Evolutionary conservation across 2,888 invertebrate genomes (phyloP), one percentile per base, ranked within the genome.

Genomic region (Drosophila fungiperda): DNA sequence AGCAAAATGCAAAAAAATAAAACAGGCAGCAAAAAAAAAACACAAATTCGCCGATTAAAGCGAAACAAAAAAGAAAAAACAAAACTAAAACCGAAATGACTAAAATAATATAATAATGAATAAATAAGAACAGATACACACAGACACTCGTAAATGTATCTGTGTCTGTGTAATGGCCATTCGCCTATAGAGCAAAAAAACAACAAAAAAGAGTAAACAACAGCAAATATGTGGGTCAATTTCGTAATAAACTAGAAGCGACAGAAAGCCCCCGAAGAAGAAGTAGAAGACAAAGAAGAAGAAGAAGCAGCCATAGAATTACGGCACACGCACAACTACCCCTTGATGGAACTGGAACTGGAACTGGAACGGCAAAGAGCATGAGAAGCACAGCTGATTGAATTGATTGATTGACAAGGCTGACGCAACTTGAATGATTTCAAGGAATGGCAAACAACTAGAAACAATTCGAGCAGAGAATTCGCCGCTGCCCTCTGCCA

Each of bases 191-290:
- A 60, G 69, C 62, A 68, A 66, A 78, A 73, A 45, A 45, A 45
- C 64, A 86, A 55, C 11, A 17, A 71, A 49, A 29, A 58, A 69
- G 68, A 69, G 69, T 78, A 78, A 80, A 76, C 74, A 81, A 68
- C 73, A 67, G 73, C 73, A 79, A 78, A 80, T 82, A 91, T 90
- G 85, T 91, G 80, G 91, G 91, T 91, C 91, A 91, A 91, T 90
- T 85, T 90, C 84, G 86, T 91, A 86, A 82, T 90, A 90, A 87
- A 87, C 71, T 87, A 90, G 82, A 70, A 73, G 68, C 63, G 68
- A 65, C 62, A 69, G 57, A 52, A 81, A 54, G 52, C 35, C 59
- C 53, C 55, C 55, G 66, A 63, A 60, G 52, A 59, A 38, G 26
- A 26, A 29, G 29, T 20, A 29, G n/a, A 23, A 35, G 23, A 36